Base-by-base conservation (phyloP, 2,888 invertebrate genomes). In the Phorcus lineatus region DNA sequence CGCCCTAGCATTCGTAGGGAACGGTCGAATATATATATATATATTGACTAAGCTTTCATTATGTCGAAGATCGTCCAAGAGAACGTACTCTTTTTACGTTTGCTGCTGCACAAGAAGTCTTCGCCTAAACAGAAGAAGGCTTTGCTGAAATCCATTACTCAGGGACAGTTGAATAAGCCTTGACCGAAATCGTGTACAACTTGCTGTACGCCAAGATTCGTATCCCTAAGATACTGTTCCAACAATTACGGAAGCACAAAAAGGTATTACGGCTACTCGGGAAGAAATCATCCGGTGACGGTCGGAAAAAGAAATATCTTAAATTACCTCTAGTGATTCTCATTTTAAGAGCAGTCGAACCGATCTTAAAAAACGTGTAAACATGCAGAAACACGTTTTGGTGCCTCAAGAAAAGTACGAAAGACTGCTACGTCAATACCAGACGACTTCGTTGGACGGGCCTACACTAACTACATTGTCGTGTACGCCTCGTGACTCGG, bases 81-180 rank as follows among this genome's bases (percentile, higher is more conserved):
- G 52, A 74, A 74, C 16, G 74, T 0, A 47, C 31, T 36, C 16
- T 74, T 74, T 52, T 19, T 74, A 22, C 40, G 47, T 17, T 19
- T 74, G 52, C 74, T 74, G 1, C 47, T 52, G 52, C 0, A 22
- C 19, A 74, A 11, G 13, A 13, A 47, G 16, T 52, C 24, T 4
- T 47, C 11, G 1, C n/a, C 52, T 47, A 57, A 57, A 17, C 74
- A 74, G 52, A 74, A 53, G 24, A 74, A 74, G 7, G 16, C 17
- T 24, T 19, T 52, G 52, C 19, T 74, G 47, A 17, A 74, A 13
- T 16, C 19, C 1, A 13, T 74, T n/a, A 74, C 74, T 52, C 52
- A 52, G n/a, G 74, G 47, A 74, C 74, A 74, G 47, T 31, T 74
- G 19, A 74, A 74, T n/a, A n/a, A 47, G 24, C 74, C 17, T 16